Evolutionary conservation across 92 coral and sea anemone genomes (phyloP).

Genomic region (Heliopora coerulea): DNA sequence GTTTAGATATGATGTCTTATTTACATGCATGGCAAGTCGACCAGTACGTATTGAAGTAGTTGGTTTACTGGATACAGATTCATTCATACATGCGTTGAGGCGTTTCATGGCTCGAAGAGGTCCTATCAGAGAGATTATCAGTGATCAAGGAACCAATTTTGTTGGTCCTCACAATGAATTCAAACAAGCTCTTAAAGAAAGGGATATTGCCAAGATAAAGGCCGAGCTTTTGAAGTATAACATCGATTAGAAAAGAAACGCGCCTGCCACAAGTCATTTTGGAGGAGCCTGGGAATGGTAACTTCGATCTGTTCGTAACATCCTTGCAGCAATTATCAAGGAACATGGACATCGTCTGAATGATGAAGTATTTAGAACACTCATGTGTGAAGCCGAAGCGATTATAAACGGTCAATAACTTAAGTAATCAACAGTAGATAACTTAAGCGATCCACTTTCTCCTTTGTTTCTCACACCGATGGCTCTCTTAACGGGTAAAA

Average conservation of each 20-base stretch:
- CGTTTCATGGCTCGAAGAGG: conserved; percentile 5
- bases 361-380: no score
- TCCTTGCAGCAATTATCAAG: background rate
- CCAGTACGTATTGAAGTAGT: background rate
- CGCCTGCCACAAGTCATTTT: background rate
- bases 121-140: background rate
- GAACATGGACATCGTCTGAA: background rate
- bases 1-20: background rate
- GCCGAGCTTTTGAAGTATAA: background rate
- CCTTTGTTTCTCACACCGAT: background rate
- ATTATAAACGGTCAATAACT: no score
- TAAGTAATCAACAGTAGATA: background rate
- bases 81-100: background rate
- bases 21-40: background rate
- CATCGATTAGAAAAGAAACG: background rate
- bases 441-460: background rate
- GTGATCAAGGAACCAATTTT: conserved; percentile 16
- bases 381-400: no score
- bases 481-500: background rate
- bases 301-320: background rate
- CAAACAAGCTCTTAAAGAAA: background rate
- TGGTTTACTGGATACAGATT: background rate
- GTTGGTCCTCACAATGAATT: background rate
- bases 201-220: background rate
- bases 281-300: conserved; percentile 17